Evolutionary conservation across 1,140 invertebrate species (phyloP).

Genomic region (Venturia canescens): DNA sequence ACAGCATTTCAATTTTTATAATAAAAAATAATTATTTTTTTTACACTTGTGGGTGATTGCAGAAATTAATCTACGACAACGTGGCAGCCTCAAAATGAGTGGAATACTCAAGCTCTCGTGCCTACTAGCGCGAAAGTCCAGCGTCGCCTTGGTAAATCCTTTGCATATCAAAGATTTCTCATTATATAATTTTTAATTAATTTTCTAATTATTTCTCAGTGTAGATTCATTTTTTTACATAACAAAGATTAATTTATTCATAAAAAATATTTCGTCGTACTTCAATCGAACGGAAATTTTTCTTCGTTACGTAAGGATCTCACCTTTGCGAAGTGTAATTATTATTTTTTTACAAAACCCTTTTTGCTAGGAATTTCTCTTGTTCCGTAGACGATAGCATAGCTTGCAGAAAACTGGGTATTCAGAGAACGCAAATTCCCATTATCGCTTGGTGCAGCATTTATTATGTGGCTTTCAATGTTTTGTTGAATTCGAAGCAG

Average conservation of each 20-base stretch:
- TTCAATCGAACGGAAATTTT: slow-evolving; percentile 3
- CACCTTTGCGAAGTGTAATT: neutral
- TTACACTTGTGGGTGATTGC: neutral
- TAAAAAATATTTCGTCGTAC: neutral
- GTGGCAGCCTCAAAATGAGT: slow-evolving; percentile 60
- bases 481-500: too few relatives aligned
- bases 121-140: slow-evolving; percentile 61
- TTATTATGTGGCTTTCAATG: too few relatives aligned
- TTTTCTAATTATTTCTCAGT: neutral
- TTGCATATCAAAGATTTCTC: slow-evolving; percentile 42
- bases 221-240: too few relatives aligned
- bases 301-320: slow-evolving; percentile 5
- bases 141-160: slow-evolving; percentile 62
- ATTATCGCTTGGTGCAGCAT: too few relatives aligned
- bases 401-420: too few relatives aligned
- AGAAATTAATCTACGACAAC: slow-evolving; percentile 26
- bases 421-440: too few relatives aligned
- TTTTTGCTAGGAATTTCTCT: too few relatives aligned
- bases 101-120: slow-evolving; percentile 68
- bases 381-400: too few relatives aligned
- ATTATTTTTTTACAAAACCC: neutral
- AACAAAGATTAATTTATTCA: too few relatives aligned
- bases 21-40: neutral
- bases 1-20: neutral
- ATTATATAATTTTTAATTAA: slow-evolving; percentile 65